phyloP scores from a whole-genome alignment of 2,888 invertebrate species.

The Temnothorax rugatulus region DNA sequence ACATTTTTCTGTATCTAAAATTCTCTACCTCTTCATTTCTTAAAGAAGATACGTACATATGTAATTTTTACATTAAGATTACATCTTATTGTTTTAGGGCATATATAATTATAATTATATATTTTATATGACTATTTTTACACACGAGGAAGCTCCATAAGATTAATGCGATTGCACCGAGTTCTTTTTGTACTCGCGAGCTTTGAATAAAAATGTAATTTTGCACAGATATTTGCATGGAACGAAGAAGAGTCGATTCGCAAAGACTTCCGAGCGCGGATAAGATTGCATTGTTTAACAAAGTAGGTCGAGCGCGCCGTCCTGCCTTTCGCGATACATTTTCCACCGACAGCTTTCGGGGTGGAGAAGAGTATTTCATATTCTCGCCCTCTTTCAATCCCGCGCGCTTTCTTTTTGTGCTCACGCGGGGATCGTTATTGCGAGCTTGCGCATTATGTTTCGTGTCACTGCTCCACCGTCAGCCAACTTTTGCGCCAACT shows the following conservation, averaged over 20 bases:
- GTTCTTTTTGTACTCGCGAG: not conserved
- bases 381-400: conserved; percentile 18
- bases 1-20: not conserved
- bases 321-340: conserved; percentile 43
- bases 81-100: no score
- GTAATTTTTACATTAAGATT: not conserved
- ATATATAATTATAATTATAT: not conserved
- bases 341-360: conserved; percentile 22
- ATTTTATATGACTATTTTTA: not conserved
- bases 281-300: conserved; percentile 39
- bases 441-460: conserved; percentile 53
- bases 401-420: conserved; percentile 17
- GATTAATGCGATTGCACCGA: not conserved
- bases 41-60: not conserved
- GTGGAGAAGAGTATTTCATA: conserved; percentile 18
- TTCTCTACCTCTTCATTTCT: not conserved
- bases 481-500: conserved; percentile 48
- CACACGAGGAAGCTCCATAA: not conserved
- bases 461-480: conserved; percentile 43
- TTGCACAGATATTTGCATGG: not conserved
- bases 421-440: conserved; percentile 42
- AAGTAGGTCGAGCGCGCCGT: conserved; percentile 46
- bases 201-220: not conserved
- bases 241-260: not conserved
- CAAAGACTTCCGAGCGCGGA: conserved; percentile 4